Evolutionary conservation across 2,888 invertebrate genomes (phyloP), one percentile per base, ranked within the genome.

Genomic region (Salticus scenicus): DNA sequence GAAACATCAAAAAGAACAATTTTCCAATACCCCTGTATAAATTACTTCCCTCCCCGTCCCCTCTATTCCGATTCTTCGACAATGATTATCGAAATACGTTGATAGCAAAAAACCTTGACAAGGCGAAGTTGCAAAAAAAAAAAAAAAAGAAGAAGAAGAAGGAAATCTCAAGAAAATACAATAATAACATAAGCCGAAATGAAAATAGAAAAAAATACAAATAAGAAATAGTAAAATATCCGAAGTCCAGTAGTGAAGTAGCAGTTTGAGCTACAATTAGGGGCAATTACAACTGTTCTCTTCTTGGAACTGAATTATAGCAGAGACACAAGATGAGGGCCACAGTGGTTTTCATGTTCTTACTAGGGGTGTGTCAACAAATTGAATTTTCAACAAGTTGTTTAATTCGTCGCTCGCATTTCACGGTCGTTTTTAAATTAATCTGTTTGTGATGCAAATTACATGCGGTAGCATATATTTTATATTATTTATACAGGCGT

Each of bases 221-320:
- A 66, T 42, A 71, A 73, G 31, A 63, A 30, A 66, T 67, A 66
- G 73, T 47, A 80, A 81, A 72, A 74, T 74, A 74, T 74, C 67
- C 47, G 67, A 77, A 73, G 67, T 67, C 64, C 51, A 63, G 72
- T 72, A 83, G 83, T 77, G 77, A 77, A 67, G 83, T 77, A 83
- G 83, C 83, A 71, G 77, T 67, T 77, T 67, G 66, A 67, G 14
- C 83, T 83, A 72, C 83, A 83, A 83, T 83, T 83, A 83, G 73
- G 77, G 77, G 83, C 77, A 83, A 83, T 83, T 83, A 83, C 77
- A 73, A 66, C 73, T 73, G 72, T 83, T 83, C 64, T 73, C 33
- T 81, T 82, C 83, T 28, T 66, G 75, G 83, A 77, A 83, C 71
- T 27, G 57, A 57, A 57, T 24, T 57, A 57, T 57, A 57, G 57